Percentiles rank a stretch among this genome's conserved stretches.
phyloP scores from a whole-genome alignment of 1,140 invertebrate genomes.

The Drosophila subobscura region DNA sequence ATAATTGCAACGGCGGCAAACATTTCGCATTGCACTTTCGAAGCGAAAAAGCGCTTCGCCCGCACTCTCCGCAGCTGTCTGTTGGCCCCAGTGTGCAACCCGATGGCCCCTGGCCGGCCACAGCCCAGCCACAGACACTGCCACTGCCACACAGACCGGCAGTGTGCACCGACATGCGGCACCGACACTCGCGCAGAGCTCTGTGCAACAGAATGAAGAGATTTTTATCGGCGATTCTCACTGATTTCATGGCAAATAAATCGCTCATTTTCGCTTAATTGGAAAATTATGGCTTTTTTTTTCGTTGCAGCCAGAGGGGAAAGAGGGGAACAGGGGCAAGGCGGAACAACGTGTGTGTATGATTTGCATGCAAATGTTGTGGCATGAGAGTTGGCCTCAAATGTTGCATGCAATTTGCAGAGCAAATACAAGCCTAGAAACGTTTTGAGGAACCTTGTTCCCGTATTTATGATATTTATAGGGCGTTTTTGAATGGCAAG shows the following conservation, averaged over 20 bases:
- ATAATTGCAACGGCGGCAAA: constrained; percentile 78
- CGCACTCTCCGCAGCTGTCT: neutral
- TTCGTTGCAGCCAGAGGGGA: neutral
- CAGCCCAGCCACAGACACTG: constrained; percentile 6
- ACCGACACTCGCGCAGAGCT: constrained; percentile 37
- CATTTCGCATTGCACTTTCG: constrained; percentile 77
- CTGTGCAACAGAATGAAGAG: constrained; percentile 80
- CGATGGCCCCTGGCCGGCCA: constrained; percentile 9
- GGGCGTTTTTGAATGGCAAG: too few relatives aligned
- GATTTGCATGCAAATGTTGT: too few relatives aligned
- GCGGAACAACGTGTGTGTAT: constrained; percentile 1
- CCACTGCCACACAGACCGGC: too few relatives aligned
- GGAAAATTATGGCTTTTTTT: constrained; percentile 84
- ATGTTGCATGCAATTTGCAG: too few relatives aligned
- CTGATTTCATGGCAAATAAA: constrained; percentile 84
- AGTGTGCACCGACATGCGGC: too few relatives aligned
- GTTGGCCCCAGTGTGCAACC: neutral
- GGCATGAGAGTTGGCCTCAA: too few relatives aligned
- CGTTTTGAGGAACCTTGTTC: too few relatives aligned
- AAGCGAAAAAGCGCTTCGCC: constrained; percentile 58
- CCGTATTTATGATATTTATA: too few relatives aligned
- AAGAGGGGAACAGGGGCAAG: neutral
- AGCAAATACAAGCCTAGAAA: too few relatives aligned
- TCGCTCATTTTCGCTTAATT: constrained; percentile 84
- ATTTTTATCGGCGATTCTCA: constrained; percentile 84